Conservation (phyloP, 2,888 invertebrate genomes). For the Drosophila anomelani region DNA sequence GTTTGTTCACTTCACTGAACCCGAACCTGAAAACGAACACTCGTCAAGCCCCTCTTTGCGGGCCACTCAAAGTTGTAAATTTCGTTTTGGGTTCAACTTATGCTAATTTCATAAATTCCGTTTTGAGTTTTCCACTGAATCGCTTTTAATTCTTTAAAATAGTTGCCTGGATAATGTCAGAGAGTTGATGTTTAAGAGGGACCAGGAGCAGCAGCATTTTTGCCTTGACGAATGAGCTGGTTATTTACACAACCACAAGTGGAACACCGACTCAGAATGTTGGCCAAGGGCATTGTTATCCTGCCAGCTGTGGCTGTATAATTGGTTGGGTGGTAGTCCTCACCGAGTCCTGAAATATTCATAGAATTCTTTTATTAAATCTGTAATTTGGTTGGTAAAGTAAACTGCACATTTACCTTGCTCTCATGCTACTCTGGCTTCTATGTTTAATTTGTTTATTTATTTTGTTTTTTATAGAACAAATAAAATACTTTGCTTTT, state of each 20-base stretch:
- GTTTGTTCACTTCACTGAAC: conserved; percentile 40
- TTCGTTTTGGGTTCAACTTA: conserved; percentile 42
- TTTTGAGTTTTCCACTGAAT: conserved; percentile 12
- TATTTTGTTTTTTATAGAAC: too few relatives aligned
- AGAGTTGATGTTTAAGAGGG: background rate
- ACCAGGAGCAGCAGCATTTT: background rate
- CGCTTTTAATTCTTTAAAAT: conserved; percentile 23
- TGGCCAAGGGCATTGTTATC: conserved; percentile 17
- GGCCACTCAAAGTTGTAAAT: conserved; percentile 26
- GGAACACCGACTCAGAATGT: background rate
- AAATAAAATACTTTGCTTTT: background rate
- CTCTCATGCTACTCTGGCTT: too few relatives aligned
- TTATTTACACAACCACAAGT: conserved; percentile 29
- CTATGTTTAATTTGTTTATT: background rate
- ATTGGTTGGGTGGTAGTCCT: background rate
- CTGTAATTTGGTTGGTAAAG: background rate
- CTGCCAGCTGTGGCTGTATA: background rate
- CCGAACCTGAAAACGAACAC: conserved; percentile 5
- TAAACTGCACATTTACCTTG: background rate
- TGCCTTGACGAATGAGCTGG: conserved; percentile 14
- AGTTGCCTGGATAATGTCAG: conserved; percentile 6
- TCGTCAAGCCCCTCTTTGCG: background rate
- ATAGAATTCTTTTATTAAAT: background rate
- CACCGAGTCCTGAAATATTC: background rate
- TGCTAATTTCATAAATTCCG: conserved; percentile 60